Conservation (phyloP, 2,113 vertebrate species). For the Corythoichthys intestinalis region DNA sequence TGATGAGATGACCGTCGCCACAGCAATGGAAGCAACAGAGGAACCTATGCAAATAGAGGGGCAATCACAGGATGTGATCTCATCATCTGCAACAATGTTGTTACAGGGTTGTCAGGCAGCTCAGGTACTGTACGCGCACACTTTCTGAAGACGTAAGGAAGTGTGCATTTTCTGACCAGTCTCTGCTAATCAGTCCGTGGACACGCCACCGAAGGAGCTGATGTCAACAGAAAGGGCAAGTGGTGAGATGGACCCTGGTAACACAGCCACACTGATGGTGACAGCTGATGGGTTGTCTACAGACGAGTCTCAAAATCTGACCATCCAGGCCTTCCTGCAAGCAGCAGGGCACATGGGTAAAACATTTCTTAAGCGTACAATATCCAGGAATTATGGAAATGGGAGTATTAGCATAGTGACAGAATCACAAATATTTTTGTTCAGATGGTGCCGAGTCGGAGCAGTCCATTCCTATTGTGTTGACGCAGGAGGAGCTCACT, state of each 20-base stretch:
- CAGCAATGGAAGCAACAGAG: constrained; percentile 57
- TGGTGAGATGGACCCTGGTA: constrained; percentile 65
- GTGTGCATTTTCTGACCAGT: not conserved
- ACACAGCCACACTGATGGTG: constrained; percentile 82
- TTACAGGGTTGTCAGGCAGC: constrained; percentile 68
- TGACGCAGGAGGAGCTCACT: constrained; percentile 84
- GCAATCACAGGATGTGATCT: constrained; percentile 47
- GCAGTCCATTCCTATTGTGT: constrained; percentile 81
- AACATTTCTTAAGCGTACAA: not conserved
- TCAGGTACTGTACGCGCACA: constrained; percentile 17
- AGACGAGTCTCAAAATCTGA: constrained; percentile 84
- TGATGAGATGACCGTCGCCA: not conserved
- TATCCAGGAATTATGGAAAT: not conserved
- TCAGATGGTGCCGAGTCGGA: constrained; percentile 70
- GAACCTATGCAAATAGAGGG: constrained; percentile 72
- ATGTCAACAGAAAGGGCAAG: constrained; percentile 47
- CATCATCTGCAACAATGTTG: constrained; percentile 43
- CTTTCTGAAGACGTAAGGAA: not conserved
- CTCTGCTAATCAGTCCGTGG: constrained; percentile 30
- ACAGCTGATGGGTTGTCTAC: constrained; percentile 84
- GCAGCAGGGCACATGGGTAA: constrained; percentile 45
- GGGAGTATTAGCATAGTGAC: not conserved
- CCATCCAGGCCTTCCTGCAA: constrained; percentile 86
- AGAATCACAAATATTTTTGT: not conserved
- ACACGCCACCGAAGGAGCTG: constrained; percentile 32